phyloP scores from a whole-genome alignment of 2,113 vertebrate species.

The Mesitornis unicolor region DNA sequence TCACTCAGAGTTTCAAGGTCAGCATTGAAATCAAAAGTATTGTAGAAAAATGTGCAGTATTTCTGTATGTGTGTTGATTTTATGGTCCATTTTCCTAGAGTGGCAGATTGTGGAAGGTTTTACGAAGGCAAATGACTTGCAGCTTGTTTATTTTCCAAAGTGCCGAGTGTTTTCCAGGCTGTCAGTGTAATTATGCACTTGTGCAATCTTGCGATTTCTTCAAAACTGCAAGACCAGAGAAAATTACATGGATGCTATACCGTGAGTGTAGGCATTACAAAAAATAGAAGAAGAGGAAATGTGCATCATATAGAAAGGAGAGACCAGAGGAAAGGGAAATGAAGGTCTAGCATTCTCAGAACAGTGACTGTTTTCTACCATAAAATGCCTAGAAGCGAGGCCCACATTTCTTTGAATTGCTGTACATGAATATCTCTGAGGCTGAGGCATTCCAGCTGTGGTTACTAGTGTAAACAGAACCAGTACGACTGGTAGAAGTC shows the following conservation, averaged over 20 bases:
- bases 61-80: neutral
- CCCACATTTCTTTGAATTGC: neutral
- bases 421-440: neutral
- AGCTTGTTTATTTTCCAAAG: neutral
- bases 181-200: neutral
- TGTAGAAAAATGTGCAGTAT: neutral
- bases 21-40: neutral
- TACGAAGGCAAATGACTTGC: neutral
- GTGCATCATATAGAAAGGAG: neutral
- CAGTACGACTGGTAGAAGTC: neutral
- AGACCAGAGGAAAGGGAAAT: neutral
- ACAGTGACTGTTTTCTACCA: neutral
- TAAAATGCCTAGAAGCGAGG: neutral
- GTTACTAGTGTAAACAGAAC: neutral
- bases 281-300: slow-evolving; percentile 27
- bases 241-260: neutral
- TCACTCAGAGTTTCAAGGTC: slow-evolving; percentile 94
- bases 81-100: neutral
- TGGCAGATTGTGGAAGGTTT: neutral
- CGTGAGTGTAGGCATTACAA: neutral
- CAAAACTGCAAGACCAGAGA: neutral
- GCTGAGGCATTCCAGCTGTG: neutral
- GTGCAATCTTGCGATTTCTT: neutral
- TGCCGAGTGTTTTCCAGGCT: neutral
- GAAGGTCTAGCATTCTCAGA: neutral